Conservation (phyloP, 2,797 vertebrate species). For the Microcaecilia unicolor region DNA sequence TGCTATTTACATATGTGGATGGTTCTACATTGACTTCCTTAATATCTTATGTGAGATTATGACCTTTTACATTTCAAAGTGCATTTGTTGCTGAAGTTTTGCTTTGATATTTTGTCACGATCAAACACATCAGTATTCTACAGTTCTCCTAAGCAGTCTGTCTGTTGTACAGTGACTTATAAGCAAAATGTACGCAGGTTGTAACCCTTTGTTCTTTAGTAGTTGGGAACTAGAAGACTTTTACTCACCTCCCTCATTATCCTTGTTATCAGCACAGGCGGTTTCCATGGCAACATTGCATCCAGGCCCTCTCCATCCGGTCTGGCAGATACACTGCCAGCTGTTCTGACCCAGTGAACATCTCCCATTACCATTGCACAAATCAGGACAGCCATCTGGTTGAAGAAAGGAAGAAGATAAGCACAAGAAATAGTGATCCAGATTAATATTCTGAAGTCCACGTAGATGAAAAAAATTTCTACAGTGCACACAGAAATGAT, state of each 20-base stretch:
- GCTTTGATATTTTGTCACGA: no score
- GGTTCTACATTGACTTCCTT: no score
- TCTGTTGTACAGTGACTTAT: no score
- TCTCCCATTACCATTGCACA: conserved; percentile 94
- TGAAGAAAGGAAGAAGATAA: conserved; percentile 62
- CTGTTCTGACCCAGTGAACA: conserved; percentile 97
- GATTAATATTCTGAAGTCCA: conserved; percentile 24
- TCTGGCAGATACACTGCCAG: conserved; percentile 98
- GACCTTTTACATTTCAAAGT: no score
- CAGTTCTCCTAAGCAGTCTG: no score
- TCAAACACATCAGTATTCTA: no score
- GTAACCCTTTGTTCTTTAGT: conserved; percentile 25
- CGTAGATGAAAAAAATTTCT: conserved; percentile 31
- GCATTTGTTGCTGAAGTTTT: no score
- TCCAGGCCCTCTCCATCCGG: conserved; percentile 92
- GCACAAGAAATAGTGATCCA: conserved; percentile 31
- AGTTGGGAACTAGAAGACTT: conserved; percentile 38
- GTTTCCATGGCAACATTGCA: conserved; percentile 98
- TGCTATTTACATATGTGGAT: no score
- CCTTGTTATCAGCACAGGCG: conserved; percentile 94
- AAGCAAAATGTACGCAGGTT: background rate
- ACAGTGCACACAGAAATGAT: conserved; percentile 47
- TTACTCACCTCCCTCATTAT: conserved; percentile 95
- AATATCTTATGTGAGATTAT: no score
- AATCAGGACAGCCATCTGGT: conserved; percentile 94